Conservation (phyloP, 2,113 vertebrate species). For the Meleagris gallopavo region DNA sequence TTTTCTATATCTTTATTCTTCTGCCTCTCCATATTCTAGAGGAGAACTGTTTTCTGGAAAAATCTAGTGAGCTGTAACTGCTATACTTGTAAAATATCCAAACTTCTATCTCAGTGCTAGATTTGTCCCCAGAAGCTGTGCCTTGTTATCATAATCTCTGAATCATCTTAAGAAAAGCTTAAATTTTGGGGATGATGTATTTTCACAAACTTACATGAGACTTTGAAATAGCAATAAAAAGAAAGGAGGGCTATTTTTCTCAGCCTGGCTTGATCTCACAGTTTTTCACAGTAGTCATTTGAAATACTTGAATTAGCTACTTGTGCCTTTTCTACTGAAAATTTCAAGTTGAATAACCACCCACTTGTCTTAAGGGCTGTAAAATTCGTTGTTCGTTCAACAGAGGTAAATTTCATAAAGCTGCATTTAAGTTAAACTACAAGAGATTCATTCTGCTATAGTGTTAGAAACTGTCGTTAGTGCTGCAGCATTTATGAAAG, state of each 20-base stretch:
- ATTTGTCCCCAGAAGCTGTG: not conserved
- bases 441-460: not conserved
- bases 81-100: not conserved
- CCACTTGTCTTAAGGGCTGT: not conserved
- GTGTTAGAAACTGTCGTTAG: not conserved
- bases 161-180: not conserved
- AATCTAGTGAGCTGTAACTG: not conserved
- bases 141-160: not conserved
- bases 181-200: not conserved
- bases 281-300: not conserved
- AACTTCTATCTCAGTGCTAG: not conserved
- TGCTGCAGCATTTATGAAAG: not conserved
- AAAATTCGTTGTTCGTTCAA: not conserved
- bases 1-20: not conserved
- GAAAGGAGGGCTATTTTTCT: not conserved
- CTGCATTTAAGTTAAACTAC: not conserved
- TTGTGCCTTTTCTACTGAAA: not conserved
- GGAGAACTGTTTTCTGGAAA: not conserved
- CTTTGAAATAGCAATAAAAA: not conserved
- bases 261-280: not conserved
- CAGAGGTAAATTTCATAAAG: not conserved
- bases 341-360: not conserved
- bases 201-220: not conserved
- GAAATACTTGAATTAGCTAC: not conserved
- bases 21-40: not conserved